Percentiles rank a stretch among this genome's conserved stretches.
Conservation (phyloP, 2,888 invertebrate species). For the Eilema depressum region DNA sequence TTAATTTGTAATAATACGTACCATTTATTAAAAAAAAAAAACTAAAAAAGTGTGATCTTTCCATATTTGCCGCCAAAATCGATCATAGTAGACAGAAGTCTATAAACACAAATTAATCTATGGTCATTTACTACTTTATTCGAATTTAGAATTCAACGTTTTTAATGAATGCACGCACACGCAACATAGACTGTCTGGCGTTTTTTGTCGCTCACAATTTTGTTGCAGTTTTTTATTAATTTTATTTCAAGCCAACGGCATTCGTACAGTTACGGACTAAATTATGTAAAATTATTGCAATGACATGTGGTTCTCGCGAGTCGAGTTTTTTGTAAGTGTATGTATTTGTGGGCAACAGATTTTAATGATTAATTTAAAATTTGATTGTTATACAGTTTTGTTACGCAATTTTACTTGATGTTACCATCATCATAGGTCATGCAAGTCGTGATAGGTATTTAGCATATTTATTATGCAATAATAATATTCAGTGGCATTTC, state of each 20-base stretch:
- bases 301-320: constrained; percentile 1
- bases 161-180: constrained; percentile 9
- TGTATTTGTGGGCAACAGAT: not conserved
- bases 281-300: constrained; percentile 16
- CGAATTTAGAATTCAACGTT: constrained; percentile 3
- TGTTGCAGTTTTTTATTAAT: not conserved
- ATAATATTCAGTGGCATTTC: not conserved
- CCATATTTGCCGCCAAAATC: not conserved
- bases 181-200: not conserved
- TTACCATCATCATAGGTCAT: not conserved
- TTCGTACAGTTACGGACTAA: not conserved
- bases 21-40: not conserved
- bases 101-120: constrained; percentile 14
- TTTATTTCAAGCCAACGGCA: not conserved
- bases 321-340: not conserved
- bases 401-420: not conserved
- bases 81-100: no score
- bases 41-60: no score
- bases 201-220: not conserved
- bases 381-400: not conserved
- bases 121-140: constrained; percentile 19
- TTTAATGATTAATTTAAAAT: not conserved
- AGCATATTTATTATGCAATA: not conserved
- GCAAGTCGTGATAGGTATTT: not conserved
- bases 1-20: not conserved